Base-by-base conservation (phyloP, 1,140 invertebrate species). In the Amyelois transitella region DNA sequence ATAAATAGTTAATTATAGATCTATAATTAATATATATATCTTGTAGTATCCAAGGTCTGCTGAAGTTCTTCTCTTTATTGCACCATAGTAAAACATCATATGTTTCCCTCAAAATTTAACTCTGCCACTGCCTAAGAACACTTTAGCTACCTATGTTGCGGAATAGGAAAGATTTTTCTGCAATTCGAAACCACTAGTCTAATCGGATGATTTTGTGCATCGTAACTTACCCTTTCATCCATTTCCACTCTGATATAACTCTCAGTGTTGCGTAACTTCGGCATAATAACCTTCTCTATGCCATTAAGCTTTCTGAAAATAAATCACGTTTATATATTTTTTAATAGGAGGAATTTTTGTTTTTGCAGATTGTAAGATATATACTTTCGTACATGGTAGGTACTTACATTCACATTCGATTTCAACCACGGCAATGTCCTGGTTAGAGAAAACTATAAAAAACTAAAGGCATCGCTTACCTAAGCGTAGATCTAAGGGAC, bases 281-380 rank as follows among this genome's bases (percentile, higher is more conserved):
- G 86, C 63, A 88, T 73, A 12, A 86, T 87, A 8, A 87, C 76
- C 58, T 88, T 88, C 56, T 84, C 81, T 18, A 88, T 88, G 6
- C 82, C 82, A 49, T 86, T 87, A 5, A 85, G 72, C 65, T 87
- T 88, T 62, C 86, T 88, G 69, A 38, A 76, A 81, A 44, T n/a
- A 50, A 18, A 53, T 38, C 32, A 21, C 44, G 45, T 19, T 6
- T n/a, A 10, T 1, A 58, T 7, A 19, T 47, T 47, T 24, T 43
- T 21, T 18, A 10, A n/a, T 1, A 28, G 25, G 7, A 28, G 25
- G 7, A 28, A n/a, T n/a, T n/a, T n/a, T n/a, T n/a, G n/a, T n/a
- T n/a, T n/a, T n/a, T n/a, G n/a, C n/a, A n/a, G n/a, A n/a, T n/a
- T n/a, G n/a, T n/a, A n/a, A n/a, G n/a, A n/a, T n/a, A 48, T 48